A percentile compares a stretch with the other conserved stretches of the same genome.
Conservation (phyloP, 1,140 invertebrate genomes). For the Tetragnatha versicolor region DNA sequence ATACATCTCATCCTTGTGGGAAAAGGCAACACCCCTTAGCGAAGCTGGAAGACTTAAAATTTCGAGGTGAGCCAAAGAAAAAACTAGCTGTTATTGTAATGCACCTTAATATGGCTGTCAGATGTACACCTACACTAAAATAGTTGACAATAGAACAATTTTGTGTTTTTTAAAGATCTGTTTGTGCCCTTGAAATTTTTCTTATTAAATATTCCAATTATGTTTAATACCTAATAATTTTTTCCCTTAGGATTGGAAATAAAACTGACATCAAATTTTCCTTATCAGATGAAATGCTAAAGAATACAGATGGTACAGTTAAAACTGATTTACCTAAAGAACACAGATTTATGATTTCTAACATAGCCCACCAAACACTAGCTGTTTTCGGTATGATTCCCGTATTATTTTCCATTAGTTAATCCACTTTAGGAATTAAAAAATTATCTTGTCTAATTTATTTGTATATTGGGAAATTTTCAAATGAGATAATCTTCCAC, state of each 20-base stretch:
- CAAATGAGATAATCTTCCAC: neutral
- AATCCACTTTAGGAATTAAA: neutral
- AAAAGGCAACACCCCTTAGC: conserved; percentile 77
- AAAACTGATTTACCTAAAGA: conserved; percentile 81
- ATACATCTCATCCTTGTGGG: conserved; percentile 91
- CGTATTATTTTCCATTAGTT: neutral
- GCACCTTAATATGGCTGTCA: too few species aligned
- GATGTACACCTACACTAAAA: too few species aligned
- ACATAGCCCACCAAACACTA: conserved; percentile 84
- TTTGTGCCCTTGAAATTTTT: neutral
- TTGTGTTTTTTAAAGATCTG: neutral
- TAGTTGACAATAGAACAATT: too few species aligned
- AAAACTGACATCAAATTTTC: conserved; percentile 77
- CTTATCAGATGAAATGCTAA: conserved; percentile 75
- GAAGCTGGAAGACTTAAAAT: conserved; percentile 84
- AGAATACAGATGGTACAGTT: conserved; percentile 73
- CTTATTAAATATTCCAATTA: neutral
- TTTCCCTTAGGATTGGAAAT: conserved; percentile 64
- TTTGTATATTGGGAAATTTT: conserved; percentile 2
- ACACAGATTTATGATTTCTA: conserved; percentile 87
- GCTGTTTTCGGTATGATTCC: conserved; percentile 84
- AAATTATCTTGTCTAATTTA: too few species aligned
- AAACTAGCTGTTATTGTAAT: too few species aligned
- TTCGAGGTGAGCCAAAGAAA: conserved; percentile 69
- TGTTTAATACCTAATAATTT: neutral